Conservation (phyloP, 2,888 invertebrate species). For the Acleris emargana region DNA sequence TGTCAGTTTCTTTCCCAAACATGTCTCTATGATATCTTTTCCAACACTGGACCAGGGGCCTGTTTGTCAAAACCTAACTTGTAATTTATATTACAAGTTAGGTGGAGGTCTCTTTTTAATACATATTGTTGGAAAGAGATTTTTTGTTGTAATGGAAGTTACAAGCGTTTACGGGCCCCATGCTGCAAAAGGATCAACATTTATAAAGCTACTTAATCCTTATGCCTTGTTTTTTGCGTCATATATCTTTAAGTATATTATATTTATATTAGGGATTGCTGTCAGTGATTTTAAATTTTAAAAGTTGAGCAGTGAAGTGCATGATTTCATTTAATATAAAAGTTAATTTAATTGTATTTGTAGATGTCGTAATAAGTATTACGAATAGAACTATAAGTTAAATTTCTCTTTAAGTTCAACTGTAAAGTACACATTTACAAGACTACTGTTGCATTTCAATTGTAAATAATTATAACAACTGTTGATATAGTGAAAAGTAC, state of each 20-base stretch:
- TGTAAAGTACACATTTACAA: slow-evolving; percentile 27
- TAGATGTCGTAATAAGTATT: slow-evolving; percentile 26
- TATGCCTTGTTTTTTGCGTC: background rate
- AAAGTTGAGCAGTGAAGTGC: background rate
- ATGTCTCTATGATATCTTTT: too few species aligned
- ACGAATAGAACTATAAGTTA: slow-evolving; percentile 20
- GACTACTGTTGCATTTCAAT: slow-evolving; percentile 34
- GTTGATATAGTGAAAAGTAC: slow-evolving; percentile 50
- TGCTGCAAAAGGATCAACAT: background rate
- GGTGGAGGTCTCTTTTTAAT: too few species aligned
- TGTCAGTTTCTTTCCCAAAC: background rate
- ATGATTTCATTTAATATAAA: slow-evolving; percentile 13
- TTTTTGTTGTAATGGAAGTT: too few species aligned
- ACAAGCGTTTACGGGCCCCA: too few species aligned
- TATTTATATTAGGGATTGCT: too few species aligned
- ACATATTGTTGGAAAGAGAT: too few species aligned
- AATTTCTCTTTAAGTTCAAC: slow-evolving; percentile 29
- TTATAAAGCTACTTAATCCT: slow-evolving; percentile 2
- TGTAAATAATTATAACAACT: slow-evolving; percentile 31
- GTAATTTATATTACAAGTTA: too few species aligned
- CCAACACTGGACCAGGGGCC: background rate
- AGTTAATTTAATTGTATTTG: slow-evolving; percentile 19
- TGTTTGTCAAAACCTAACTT: too few species aligned
- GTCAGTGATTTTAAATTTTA: too few species aligned
- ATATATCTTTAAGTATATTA: background rate